Evolutionary conservation across 2,113 vertebrate genomes (phyloP), one percentile per base, ranked within the genome.

Genomic region (Callopanchax toddi): DNA sequence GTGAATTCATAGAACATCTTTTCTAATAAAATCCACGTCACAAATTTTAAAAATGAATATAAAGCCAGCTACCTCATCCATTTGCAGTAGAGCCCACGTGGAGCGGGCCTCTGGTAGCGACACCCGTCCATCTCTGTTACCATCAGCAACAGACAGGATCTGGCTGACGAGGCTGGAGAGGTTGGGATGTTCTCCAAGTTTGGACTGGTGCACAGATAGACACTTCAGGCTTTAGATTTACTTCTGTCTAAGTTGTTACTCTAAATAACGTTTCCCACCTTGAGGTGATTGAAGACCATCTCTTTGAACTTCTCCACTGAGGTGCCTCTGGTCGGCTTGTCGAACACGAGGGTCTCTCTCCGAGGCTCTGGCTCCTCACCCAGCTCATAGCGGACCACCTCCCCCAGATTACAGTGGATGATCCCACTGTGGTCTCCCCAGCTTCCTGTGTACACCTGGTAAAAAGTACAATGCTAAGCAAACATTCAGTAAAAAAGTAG

Each of bases 281-380:
- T 98, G 78, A 98, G 93, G 64, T 97, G 93, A 74, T 93, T 90
- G 22, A 96, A 94, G 34, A 99, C 96, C 97, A 99, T 99, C 91
- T 99, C 95, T 86, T 94, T 94, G 87, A 99, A 98, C 92, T 97
- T 98, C 86, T 99, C 95, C 82, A 98, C 96, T 12, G 97, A 98
- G 2, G 97, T 99, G 68, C 97, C 97, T 89, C 93, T 93, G 32
- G 94, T 98, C 63, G 97, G 97, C 77, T 96, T 97, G 88, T 98
- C 96, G 80, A 99, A 99, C 5, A 95, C 87, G 2, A 93, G 85
- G 22, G 92, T 73, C 88, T 97, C 95, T 76, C 92, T 96, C 60
- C 94, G 93, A 51, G 95, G 96, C 87, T 99, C 95, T 48, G 94
- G 89, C 84, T 99, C 95, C 49, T 92, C 91, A 52, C 94, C 95